Conservation (phyloP, 2,113 vertebrate species). For the Pycnonotus jocosus region DNA sequence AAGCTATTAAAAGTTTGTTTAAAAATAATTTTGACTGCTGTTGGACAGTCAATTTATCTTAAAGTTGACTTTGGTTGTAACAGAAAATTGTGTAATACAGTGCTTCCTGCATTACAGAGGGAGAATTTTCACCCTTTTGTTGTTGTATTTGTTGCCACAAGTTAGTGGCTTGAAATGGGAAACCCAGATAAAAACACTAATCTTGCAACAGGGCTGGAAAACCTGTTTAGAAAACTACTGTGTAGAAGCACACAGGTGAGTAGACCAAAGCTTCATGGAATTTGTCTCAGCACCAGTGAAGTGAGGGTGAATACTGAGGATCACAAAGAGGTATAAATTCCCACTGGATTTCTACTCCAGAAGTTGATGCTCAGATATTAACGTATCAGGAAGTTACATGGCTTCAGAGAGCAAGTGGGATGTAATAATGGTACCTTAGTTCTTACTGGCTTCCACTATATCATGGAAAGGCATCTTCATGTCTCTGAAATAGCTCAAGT, state of each 20-base stretch:
- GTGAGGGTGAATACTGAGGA: background rate
- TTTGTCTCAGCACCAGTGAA: background rate
- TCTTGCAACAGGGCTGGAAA: background rate
- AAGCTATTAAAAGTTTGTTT: conserved; percentile 35
- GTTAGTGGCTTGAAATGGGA: background rate
- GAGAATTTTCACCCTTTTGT: background rate
- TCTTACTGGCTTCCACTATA: background rate
- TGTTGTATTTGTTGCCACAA: background rate
- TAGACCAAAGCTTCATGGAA: background rate
- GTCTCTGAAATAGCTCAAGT: background rate
- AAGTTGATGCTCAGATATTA: background rate
- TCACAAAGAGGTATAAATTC: background rate
- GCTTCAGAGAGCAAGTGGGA: background rate
- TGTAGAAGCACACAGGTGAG: background rate
- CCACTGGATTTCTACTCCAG: background rate
- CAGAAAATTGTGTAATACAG: background rate
- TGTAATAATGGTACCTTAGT: background rate
- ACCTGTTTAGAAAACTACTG: background rate
- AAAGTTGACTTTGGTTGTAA: conserved; percentile 28
- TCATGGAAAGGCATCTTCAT: background rate
- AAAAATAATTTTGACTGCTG: conserved; percentile 40
- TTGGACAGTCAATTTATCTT: conserved; percentile 44
- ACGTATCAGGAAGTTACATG: background rate
- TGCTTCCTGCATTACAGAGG: background rate
- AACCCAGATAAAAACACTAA: background rate